A percentile compares a stretch with the other conserved stretches of the same genome.
These are phyloP conservation scores for Cryptocheilus praepositus DNA, from an alignment of 2,888 invertebrate species.

Conservation along the genomic window DNA sequence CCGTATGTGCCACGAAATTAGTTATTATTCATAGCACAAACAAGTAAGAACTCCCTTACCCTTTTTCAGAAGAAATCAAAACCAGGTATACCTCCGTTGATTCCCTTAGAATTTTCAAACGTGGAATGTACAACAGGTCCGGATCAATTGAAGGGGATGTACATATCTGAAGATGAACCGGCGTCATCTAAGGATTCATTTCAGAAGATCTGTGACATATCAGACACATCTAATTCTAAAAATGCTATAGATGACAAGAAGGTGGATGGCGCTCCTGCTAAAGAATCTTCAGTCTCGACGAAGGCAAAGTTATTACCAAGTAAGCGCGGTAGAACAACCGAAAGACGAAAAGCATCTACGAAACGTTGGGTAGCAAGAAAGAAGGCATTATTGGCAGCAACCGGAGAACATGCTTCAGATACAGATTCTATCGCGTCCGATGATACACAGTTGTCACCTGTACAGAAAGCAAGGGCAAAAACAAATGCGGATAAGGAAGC, in stretches of 20 bases:
- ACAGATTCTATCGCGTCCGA: conserved; percentile 67
- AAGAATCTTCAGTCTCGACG: conserved; percentile 17
- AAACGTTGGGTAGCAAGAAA: conserved; percentile 72
- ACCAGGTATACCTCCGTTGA: conserved; percentile 26
- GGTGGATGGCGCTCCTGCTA: conserved; percentile 14
- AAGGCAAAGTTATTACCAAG: conserved; percentile 34
- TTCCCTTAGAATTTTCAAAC: conserved; percentile 29
- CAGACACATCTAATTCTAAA: conserved; percentile 26
- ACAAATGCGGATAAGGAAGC: conserved; percentile 64
- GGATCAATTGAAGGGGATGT: conserved; percentile 29
- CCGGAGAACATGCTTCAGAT: conserved; percentile 66
- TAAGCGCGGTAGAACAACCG: conserved; percentile 60
- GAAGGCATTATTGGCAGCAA: conserved; percentile 67
- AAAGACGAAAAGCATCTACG: conserved; percentile 66
- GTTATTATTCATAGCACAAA: background rate
- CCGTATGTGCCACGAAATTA: background rate
- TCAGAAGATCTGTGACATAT: conserved; percentile 23
- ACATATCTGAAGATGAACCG: conserved; percentile 40
- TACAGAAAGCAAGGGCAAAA: conserved; percentile 69
- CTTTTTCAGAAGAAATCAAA: conserved; percentile 53
- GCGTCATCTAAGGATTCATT: conserved; percentile 40
- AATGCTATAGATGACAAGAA: conserved; percentile 16
- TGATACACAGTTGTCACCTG: conserved; percentile 65
- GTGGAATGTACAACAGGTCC: conserved; percentile 16
- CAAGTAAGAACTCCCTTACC: background rate